phyloP scores from a whole-genome alignment of 2,797 vertebrate genomes.

The Liparis tanakae region DNA sequence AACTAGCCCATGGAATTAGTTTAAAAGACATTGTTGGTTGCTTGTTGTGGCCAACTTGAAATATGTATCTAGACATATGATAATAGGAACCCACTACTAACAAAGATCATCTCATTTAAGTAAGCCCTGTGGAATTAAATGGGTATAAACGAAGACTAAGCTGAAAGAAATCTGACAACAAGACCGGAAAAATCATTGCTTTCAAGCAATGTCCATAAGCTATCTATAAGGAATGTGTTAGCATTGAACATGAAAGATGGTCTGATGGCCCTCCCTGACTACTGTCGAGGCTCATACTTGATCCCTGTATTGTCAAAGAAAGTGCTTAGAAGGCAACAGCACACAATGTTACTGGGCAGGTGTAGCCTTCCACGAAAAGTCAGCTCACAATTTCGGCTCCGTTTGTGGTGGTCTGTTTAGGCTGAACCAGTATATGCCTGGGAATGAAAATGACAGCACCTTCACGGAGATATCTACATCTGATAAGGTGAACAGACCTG shows the following conservation, averaged over 20 bases:
- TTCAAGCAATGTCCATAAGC: conserved; percentile 8
- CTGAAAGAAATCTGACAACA: neutral
- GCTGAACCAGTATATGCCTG: neutral
- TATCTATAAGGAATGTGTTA: conserved; percentile 4
- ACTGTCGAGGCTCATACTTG: conserved; percentile 21
- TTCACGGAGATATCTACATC: conserved; percentile 9
- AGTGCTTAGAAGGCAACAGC: neutral
- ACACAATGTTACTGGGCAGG: conserved; percentile 17
- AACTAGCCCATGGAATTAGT: neutral
- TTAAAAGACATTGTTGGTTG: neutral
- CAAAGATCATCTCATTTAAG: conserved; percentile 3
- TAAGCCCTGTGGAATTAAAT: conserved; percentile 9
- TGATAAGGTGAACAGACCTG: conserved; percentile 3
- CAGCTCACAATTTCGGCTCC: conserved; percentile 7
- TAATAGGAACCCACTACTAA: neutral
- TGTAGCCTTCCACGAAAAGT: conserved; percentile 12
- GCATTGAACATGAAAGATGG: conserved; percentile 17
- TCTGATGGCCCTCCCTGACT: conserved; percentile 7
- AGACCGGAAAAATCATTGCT: neutral
- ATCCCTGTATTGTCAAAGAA: neutral
- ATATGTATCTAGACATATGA: neutral
- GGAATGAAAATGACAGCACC: conserved; percentile 3
- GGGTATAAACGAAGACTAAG: conserved; percentile 8
- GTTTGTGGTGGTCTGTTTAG: neutral
- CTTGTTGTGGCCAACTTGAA: neutral